phyloP scores from a whole-genome alignment of 2,888 invertebrate genomes.

The Andricus curvator region DNA sequence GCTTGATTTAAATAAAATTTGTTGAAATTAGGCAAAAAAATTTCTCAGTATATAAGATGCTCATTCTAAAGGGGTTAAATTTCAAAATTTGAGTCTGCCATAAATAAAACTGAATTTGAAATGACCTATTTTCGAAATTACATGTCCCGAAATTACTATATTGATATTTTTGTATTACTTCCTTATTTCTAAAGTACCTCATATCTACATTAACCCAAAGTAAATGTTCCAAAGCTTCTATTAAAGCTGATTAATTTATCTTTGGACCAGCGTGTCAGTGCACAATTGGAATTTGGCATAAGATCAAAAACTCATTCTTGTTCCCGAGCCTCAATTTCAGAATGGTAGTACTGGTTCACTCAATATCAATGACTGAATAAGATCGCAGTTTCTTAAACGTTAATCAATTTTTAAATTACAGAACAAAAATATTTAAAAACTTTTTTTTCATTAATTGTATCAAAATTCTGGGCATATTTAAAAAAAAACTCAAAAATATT shows the following conservation, averaged over 20 bases:
- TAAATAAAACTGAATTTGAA: too few relatives aligned
- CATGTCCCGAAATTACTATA: too few relatives aligned
- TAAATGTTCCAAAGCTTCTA: neutral
- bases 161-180: neutral
- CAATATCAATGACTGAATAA: neutral
- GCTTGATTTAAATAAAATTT: too few relatives aligned
- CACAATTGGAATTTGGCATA: neutral
- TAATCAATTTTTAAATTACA: neutral
- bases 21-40: too few relatives aligned
- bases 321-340: neutral
- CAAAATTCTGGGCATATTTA: too few relatives aligned
- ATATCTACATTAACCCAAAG: neutral
- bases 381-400: neutral
- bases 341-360: neutral
- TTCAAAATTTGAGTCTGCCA: too few relatives aligned
- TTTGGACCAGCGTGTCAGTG: neutral
- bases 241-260: slow-evolving; percentile 7
- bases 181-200: neutral
- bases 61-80: too few relatives aligned
- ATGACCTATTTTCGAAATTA: too few relatives aligned
- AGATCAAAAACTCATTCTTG: slow-evolving; percentile 7
- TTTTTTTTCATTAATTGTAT: too few relatives aligned
- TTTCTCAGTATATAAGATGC: too few relatives aligned
- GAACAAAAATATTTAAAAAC: neutral
- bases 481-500: too few relatives aligned